Base-by-base conservation (phyloP, 1,140 invertebrate genomes). In the Drosophila sechellia region DNA sequence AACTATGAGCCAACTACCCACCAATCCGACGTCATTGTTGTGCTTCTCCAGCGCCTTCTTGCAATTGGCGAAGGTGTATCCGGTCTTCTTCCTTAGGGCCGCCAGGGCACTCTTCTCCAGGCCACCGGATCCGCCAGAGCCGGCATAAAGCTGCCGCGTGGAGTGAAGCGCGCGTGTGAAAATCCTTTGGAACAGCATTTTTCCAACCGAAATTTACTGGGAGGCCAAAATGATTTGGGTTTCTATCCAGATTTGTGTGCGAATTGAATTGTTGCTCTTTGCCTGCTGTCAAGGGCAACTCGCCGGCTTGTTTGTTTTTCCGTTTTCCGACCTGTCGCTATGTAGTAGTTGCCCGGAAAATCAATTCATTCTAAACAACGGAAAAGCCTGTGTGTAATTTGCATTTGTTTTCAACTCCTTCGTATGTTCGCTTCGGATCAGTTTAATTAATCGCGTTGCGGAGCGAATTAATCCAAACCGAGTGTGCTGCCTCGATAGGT, bases 31-130 rank as follows among this genome's bases (percentile, higher is more conserved):
- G 93, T 99, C 95, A 94, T 98, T 97, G 64, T 96, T 94, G 93
- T 98, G 95, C 91, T 97, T 92, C 91, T 98, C 96, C 60, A 99
- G 93, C 12, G 98, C 98, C 92, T 98, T 98, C 92, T 98, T 98
- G 91, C 98, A 99, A 92, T 98, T 98, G 13, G 96, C 93, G 92
- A 99, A 97, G n/a, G 98, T 96, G 91, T 98, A 98, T 13, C 98
- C 98, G 34, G 98, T 99, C 90, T 96, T 97, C 92, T 98, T 99
- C 35, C 98, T 93, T 17, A 99, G 93, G 85, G 96, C 95, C 15
- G 96, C 95, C 17, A 99, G 93, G 3, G 95, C 89, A 10, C 95
- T 95, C 74, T 96, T 96, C 52, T 95, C 91, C 48, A 91, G 92
- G 83, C 75, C 48, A 34, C 48, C 74, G 0, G 74, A 15, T 25